Conservation (phyloP, 2,888 invertebrate species). For the Limnephilus auricula region DNA sequence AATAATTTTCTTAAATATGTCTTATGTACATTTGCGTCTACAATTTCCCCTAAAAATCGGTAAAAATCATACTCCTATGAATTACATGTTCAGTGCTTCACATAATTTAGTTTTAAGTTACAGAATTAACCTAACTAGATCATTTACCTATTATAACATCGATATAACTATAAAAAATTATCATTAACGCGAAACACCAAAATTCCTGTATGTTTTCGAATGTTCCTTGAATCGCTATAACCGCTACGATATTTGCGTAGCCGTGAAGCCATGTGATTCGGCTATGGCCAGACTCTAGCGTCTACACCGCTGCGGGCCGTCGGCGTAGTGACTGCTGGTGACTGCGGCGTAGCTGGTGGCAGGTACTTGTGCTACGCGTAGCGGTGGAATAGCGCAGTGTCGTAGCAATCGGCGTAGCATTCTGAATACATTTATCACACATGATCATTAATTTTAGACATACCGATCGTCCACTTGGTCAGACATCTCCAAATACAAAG, state of each 20-base stretch:
- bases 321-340: background rate
- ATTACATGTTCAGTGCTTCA: too few relatives aligned
- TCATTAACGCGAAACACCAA: background rate
- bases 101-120: background rate
- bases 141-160: background rate
- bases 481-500: too few relatives aligned
- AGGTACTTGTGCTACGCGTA: conserved; percentile 25
- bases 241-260: background rate
- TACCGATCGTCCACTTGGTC: too few relatives aligned
- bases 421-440: background rate
- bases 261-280: background rate
- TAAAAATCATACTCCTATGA: too few relatives aligned
- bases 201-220: background rate
- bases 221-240: background rate
- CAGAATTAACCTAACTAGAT: background rate
- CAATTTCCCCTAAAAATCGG: too few relatives aligned
- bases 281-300: background rate
- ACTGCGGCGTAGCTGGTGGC: too few relatives aligned
- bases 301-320: background rate
- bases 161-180: background rate
- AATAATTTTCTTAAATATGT: too few relatives aligned
- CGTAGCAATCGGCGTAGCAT: background rate
- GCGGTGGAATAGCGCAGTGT: conserved; percentile 40
- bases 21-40: too few relatives aligned
- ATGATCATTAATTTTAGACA: too few relatives aligned